Percentiles rank a stretch among this genome's conserved stretches.
These are phyloP conservation scores for Epizoanthus illoricatus DNA, from an alignment of 92 coral and sea anemone species.

Conservation along the genomic window DNA sequence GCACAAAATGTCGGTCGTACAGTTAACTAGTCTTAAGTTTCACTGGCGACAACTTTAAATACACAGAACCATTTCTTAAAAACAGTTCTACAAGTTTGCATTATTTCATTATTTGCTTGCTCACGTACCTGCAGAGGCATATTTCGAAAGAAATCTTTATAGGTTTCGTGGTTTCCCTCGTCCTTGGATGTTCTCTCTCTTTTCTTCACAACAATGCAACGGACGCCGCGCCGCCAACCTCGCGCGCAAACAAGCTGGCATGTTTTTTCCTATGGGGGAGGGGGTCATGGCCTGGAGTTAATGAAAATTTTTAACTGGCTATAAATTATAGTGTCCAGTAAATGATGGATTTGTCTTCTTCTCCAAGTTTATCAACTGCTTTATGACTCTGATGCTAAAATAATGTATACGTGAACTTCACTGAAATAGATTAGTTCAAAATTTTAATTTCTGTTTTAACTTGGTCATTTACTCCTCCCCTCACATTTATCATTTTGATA, in stretches of 20 bases:
- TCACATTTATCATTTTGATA: neutral
- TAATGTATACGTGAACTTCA: too few species aligned
- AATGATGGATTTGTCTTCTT: neutral
- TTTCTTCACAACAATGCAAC: constrained; percentile 9
- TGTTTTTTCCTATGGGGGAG: constrained; percentile 9
- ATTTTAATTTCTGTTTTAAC: too few species aligned
- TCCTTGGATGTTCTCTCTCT: neutral
- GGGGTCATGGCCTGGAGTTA: neutral
- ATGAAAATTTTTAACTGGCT: neutral
- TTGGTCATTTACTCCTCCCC: neutral
- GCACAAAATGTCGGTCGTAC: too few species aligned
- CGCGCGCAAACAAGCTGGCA: constrained; percentile 31
- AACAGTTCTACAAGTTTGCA: too few species aligned
- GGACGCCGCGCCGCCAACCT: constrained; percentile 33
- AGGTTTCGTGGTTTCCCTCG: neutral
- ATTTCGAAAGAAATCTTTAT: neutral
- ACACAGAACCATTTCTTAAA: too few species aligned
- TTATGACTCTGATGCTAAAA: too few species aligned
- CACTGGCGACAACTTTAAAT: too few species aligned
- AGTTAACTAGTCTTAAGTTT: too few species aligned
- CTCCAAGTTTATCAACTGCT: neutral
- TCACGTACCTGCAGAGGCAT: constrained; percentile 33
- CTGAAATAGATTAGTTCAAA: neutral
- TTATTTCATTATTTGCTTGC: too few species aligned
- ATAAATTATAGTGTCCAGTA: neutral